Evolutionary conservation across 2,113 vertebrate genomes (phyloP), one percentile per base, ranked within the genome.

Genomic region (Excalfactoria chinensis): DNA sequence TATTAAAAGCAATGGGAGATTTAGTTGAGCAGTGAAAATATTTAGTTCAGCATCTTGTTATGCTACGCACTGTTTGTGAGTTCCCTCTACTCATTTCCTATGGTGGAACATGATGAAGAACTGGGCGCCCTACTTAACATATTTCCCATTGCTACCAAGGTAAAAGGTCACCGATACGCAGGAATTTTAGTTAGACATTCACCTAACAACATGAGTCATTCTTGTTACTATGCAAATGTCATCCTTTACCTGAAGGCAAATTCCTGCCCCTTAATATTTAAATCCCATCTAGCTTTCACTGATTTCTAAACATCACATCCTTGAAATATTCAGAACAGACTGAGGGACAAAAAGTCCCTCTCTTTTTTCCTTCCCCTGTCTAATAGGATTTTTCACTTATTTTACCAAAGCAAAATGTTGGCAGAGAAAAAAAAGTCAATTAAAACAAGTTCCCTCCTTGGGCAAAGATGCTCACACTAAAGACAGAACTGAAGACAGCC

Each of bases 191-290:
- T 94, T 95, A 96, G 95, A 87, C 66, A 88, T 88, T 96, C 95
- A 96, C 92, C 95, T 97, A 95, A 93, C 92, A 96, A 92, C 90
- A 93, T 89, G 78, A 97, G 89, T 89, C 95, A 89, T 93, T 95
- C 95, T 94, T 95, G 94, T 97, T 96, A 97, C 96, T 96, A 97
- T 97, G 97, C 95, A 97, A 98, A 98, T 97, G 67, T 88, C 89
- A 97, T 92, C 93, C 96, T 96, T 86, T 89, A 97, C 96, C 96
- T 96, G 89, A 95, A 97, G 97, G 96, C 94, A 90, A 95, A 93
- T 86, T 93, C 95, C 81, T 97, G 93, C 82, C 81, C 96, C 96
- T 97, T 96, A 96, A 96, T 97, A 97, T 97, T 97, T 97, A 96
- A 97, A 97, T 97, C 91, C 80, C 74, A 97, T 97, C 93, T 93